phyloP scores from a whole-genome alignment of 2,113 vertebrate genomes.

The Arenaria interpres region DNA sequence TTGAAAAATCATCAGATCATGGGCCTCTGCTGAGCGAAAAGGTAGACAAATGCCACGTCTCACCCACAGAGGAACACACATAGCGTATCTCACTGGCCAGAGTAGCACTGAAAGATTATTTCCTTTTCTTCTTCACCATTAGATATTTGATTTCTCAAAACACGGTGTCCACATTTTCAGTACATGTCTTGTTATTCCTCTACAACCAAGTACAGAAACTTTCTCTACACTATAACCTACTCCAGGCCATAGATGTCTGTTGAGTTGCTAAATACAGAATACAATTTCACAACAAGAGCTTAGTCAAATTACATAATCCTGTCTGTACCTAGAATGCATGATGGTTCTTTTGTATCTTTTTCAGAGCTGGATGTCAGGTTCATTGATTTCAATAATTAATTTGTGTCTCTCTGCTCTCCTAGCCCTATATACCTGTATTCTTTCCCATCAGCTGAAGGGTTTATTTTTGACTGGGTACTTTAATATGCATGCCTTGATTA shows the following conservation, averaged over 20 bases:
- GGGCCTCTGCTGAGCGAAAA: not conserved
- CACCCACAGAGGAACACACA: not conserved
- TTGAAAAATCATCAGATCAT: not conserved
- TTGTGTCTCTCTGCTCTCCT: not conserved
- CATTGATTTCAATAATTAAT: not conserved
- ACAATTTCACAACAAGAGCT: not conserved
- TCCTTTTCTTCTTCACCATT: not conserved
- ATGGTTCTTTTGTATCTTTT: not conserved
- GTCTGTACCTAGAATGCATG: not conserved
- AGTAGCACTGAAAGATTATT: not conserved
- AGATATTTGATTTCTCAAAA: not conserved
- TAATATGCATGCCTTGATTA: not conserved
- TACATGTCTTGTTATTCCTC: not conserved
- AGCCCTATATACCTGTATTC: not conserved
- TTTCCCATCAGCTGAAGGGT: not conserved
- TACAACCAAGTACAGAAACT: not conserved
- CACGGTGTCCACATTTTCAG: not conserved
- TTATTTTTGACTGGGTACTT: conserved; percentile 11
- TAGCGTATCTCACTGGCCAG: not conserved
- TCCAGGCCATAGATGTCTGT: not conserved
- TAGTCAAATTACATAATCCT: not conserved
- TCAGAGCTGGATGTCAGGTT: not conserved
- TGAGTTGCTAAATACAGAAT: not conserved
- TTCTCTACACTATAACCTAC: not conserved
- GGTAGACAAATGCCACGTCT: not conserved